A percentile compares a stretch with the other conserved stretches of the same genome.
Evolutionary conservation across 2,797 vertebrate species (phyloP).

Genomic region (Gadopsis marmoratus): DNA sequence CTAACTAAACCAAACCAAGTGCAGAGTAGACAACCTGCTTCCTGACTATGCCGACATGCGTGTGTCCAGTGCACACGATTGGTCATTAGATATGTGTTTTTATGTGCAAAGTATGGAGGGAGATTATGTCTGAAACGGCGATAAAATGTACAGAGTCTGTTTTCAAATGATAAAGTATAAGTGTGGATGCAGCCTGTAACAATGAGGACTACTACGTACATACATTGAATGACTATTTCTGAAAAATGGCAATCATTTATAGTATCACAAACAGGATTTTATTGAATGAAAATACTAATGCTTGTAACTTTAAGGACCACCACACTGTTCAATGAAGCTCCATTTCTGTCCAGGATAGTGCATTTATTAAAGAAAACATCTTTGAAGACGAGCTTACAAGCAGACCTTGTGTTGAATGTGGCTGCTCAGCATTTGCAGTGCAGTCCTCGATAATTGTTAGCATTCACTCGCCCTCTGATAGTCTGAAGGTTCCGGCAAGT

Average conservation of each 20-base stretch:
- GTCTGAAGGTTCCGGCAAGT: constrained; percentile 49
- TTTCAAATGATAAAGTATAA: too few species aligned
- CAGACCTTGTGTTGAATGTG: neutral
- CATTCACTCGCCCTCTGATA: constrained; percentile 48
- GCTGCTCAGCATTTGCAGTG: constrained; percentile 7
- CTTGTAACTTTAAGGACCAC: neutral
- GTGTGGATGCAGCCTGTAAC: too few species aligned
- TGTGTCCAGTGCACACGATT: too few species aligned
- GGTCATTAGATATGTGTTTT: too few species aligned
- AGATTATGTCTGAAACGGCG: too few species aligned
- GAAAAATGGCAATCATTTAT: neutral
- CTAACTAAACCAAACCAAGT: too few species aligned
- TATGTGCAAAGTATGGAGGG: too few species aligned
- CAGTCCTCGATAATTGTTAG: constrained; percentile 52
- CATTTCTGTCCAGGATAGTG: neutral
- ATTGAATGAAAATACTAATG: neutral
- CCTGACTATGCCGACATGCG: too few species aligned
- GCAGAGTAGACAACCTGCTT: too few species aligned
- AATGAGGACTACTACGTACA: neutral
- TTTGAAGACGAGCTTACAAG: neutral
- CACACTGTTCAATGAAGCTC: neutral
- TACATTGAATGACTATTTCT: neutral
- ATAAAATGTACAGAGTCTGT: too few species aligned
- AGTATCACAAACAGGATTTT: neutral
- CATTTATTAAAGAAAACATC: constrained; percentile 13